A percentile compares a stretch with the other conserved stretches of the same genome.
These are phyloP conservation scores for Pseudococcus viburni DNA, from an alignment of 2,888 invertebrate genomes.

Conservation along the genomic window DNA sequence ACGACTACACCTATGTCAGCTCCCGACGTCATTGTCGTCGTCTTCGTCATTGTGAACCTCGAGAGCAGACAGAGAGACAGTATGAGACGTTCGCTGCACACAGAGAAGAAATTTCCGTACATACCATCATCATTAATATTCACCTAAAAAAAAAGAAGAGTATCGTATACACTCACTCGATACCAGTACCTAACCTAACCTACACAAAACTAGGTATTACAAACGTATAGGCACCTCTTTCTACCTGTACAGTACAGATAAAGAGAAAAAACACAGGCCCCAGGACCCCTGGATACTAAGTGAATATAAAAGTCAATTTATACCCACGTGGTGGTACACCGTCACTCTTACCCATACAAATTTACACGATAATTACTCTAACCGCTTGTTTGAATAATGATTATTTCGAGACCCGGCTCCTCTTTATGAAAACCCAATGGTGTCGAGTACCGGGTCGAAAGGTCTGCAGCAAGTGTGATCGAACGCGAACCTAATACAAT, in stretches of 20 bases:
- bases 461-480: slow-evolving; percentile 63
- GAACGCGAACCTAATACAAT: slow-evolving; percentile 5
- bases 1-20: neutral
- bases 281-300: slow-evolving; percentile 25
- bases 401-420: slow-evolving; percentile 9
- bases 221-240: neutral
- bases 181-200: neutral
- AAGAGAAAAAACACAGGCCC: neutral
- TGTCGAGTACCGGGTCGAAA: slow-evolving; percentile 63
- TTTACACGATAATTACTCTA: slow-evolving; percentile 58
- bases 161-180: neutral
- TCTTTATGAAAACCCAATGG: slow-evolving; percentile 39
- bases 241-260: neutral
- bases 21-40: slow-evolving; percentile 21
- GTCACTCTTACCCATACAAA: neutral
- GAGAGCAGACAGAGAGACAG: neutral
- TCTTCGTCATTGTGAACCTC: neutral
- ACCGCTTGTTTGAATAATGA: slow-evolving; percentile 64
- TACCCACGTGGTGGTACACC: slow-evolving; percentile 45
- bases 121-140: slow-evolving; percentile 30
- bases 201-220: neutral
- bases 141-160: neutral
- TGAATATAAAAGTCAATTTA: slow-evolving; percentile 59
- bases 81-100: neutral
- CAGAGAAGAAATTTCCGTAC: slow-evolving; percentile 9